Base-by-base conservation (phyloP, 2,888 invertebrate species). In the Tholera decimalis region DNA sequence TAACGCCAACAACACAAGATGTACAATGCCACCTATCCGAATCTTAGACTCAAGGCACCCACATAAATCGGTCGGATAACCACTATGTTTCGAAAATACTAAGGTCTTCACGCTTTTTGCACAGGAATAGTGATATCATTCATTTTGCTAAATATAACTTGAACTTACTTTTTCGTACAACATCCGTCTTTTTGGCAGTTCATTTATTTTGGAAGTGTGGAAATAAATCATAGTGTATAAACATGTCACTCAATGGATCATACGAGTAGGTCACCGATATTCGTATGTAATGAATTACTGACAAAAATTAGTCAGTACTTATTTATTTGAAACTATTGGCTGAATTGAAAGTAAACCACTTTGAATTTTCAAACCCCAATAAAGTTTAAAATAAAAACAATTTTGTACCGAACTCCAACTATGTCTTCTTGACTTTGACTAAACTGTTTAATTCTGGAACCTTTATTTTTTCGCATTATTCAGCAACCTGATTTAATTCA, bases 1-100 rank as follows among this genome's bases (percentile, higher is more conserved):
- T 77, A 78, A 83, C 68, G 80, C 80, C 68, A 69, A 76, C 76
- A 80, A 57, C 56, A 70, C 57, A 62, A 79, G 77, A 80, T 79
- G 72, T 51, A 74, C 73, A 53, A 53, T 73, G 44, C 56, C 68
- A 64, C 51, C 57, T 66, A 28, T 62, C 73, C 77, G 50, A 64
- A 67, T 53, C 60, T 73, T 75, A 81, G 53, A 67, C 51, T 57
- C 35, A 3, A 62, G 58, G 61, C 50, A 78, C 59, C 22, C 33
- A 33, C 30, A 70, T 67, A 35, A 73, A 62, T 74, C 28, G 53
- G 63, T 46, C 58, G 63, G 44, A 24, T 73, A 63, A 64, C 61
- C n/a, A 39, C 43, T 53, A 64, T 55, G 56, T 62, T 71, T 75
- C 30, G 59, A 62, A 65, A 71, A 67, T 56, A 44, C 59, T 57